Percentiles rank a stretch among this genome's conserved stretches.
These are phyloP conservation scores for Leistus spinibarbis DNA, from an alignment of 2,888 invertebrate species.

Conservation along the genomic window DNA sequence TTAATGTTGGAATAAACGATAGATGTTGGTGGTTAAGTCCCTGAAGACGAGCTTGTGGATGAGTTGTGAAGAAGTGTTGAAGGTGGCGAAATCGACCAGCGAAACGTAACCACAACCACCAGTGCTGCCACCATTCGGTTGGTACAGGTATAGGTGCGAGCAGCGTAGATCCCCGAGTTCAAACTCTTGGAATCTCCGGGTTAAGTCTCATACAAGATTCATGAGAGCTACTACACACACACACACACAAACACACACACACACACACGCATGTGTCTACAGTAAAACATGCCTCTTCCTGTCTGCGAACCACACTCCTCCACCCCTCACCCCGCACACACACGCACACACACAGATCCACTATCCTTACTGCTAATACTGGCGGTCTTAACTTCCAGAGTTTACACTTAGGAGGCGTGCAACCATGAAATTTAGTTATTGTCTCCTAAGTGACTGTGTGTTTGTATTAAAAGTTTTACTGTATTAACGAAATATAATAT, in stretches of 20 bases:
- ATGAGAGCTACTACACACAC: slow-evolving; percentile 13
- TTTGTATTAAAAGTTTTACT: no score
- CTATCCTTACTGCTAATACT: not conserved
- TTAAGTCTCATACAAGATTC: slow-evolving; percentile 37
- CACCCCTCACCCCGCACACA: not conserved
- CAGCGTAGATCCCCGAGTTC: slow-evolving; percentile 16
- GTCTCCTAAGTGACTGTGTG: not conserved
- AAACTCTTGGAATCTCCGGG: slow-evolving; percentile 31
- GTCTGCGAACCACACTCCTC: not conserved
- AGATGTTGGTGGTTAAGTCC: not conserved
- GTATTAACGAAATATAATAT: no score
- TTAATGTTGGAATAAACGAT: not conserved
- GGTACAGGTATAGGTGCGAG: slow-evolving; percentile 15
- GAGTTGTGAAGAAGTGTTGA: slow-evolving; percentile 22
- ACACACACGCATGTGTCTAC: slow-evolving; percentile 4
- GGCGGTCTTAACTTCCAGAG: not conserved
- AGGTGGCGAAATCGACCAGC: slow-evolving; percentile 16
- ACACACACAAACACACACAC: slow-evolving; percentile 18
- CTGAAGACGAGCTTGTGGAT: not conserved
- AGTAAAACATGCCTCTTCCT: not conserved
- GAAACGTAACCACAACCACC: not conserved
- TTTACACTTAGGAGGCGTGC: not conserved
- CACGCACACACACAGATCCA: not conserved
- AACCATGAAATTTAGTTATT: not conserved
- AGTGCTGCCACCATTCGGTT: not conserved